Evolutionary conservation across 2,888 invertebrate species (phyloP).

Genomic region (Erebia aethiops): DNA sequence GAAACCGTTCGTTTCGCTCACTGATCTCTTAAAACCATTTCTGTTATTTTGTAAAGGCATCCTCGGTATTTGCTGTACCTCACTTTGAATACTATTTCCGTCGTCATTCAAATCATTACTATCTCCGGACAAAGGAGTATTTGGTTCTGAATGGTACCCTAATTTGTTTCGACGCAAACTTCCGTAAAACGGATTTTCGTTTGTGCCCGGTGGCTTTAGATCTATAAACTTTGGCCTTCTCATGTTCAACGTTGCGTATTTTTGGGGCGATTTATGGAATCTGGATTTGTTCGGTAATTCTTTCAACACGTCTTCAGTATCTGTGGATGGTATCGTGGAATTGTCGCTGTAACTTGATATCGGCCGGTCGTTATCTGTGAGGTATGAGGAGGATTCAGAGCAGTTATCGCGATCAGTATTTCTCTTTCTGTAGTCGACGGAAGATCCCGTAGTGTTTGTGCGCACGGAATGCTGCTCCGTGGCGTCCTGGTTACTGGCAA

Average conservation of each 20-base stretch:
- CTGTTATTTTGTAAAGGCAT: slow-evolving; percentile 75
- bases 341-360: slow-evolving; percentile 80
- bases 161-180: slow-evolving; percentile 73
- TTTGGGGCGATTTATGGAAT: slow-evolving; percentile 78
- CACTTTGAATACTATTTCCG: slow-evolving; percentile 61
- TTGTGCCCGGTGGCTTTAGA: slow-evolving; percentile 58
- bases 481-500: slow-evolving; percentile 68
- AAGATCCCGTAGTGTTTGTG: slow-evolving; percentile 71
- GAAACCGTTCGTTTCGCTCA: slow-evolving; percentile 76
- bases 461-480: slow-evolving; percentile 75
- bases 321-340: slow-evolving; percentile 78
- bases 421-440: slow-evolving; percentile 73
- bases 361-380: slow-evolving; percentile 78
- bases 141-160: slow-evolving; percentile 79
- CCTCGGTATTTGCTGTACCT: slow-evolving; percentile 74
- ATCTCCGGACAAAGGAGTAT: slow-evolving; percentile 71
- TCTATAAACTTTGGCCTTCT: slow-evolving; percentile 78
- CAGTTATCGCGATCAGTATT: slow-evolving; percentile 80
- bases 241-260: slow-evolving; percentile 76
- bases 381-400: slow-evolving; percentile 77
- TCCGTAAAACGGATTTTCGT: slow-evolving; percentile 68
- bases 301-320: slow-evolving; percentile 77
- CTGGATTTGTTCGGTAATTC: slow-evolving; percentile 77
- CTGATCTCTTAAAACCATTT: slow-evolving; percentile 74
- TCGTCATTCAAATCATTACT: slow-evolving; percentile 60